These are phyloP conservation scores for Nothocercus nigrocapillus DNA, from an alignment of 2,113 vertebrate species.

Conservation along the genomic window DNA sequence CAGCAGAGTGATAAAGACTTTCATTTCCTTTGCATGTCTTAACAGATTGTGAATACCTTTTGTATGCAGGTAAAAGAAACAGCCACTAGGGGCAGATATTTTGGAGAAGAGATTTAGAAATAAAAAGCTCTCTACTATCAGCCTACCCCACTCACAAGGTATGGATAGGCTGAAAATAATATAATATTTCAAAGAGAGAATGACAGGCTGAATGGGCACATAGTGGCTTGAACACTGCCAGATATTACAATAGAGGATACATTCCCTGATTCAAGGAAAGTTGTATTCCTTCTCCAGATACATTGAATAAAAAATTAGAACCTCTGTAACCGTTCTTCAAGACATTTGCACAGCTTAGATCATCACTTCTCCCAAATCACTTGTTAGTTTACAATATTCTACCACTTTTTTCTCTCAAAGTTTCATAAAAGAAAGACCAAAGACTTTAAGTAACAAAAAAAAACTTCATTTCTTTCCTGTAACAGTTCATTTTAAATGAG, in stretches of 20 bases:
- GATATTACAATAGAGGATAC: not conserved
- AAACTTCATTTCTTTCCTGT: not conserved
- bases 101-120: not conserved
- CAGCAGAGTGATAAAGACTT: not conserved
- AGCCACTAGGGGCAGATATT: not conserved
- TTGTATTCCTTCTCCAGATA: not conserved
- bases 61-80: not conserved
- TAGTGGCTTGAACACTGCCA: not conserved
- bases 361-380: not conserved
- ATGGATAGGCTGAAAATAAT: not conserved
- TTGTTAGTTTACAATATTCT: not conserved
- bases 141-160: not conserved
- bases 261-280: not conserved
- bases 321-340: not conserved
- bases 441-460: not conserved
- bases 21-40: not conserved
- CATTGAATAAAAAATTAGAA: accelerated
- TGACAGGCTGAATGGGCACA: not conserved
- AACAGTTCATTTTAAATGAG: not conserved
- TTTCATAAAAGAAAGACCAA: not conserved
- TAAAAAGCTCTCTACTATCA: not conserved
- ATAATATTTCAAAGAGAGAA: not conserved
- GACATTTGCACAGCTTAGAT: accelerated
- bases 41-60: not conserved
- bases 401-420: not conserved